phyloP scores from a whole-genome alignment of 2,113 vertebrate genomes.

The Chlamydotis undulata region DNA sequence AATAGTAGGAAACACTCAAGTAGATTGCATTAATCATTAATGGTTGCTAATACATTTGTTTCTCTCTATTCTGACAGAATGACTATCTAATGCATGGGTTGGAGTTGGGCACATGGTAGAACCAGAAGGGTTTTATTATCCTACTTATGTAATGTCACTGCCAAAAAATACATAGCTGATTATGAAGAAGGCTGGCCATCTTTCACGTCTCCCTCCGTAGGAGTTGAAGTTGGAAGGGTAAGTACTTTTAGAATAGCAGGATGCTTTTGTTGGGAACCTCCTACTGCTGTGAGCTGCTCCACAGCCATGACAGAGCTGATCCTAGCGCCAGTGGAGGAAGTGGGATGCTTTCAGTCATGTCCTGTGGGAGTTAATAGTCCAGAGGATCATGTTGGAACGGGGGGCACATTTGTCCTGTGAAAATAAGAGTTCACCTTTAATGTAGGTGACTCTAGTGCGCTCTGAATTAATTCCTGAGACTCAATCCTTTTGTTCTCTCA shows the following conservation, averaged over 20 bases:
- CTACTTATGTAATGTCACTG: background rate
- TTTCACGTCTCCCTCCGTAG: rapidly evolving
- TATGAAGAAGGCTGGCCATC: background rate
- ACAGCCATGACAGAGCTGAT: background rate
- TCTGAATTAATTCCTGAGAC: background rate
- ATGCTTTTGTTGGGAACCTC: background rate
- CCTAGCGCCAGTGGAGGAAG: background rate
- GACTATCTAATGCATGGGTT: background rate
- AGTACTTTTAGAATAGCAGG: background rate
- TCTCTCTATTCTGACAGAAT: background rate
- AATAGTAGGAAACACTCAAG: constrained; percentile 26
- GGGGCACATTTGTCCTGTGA: background rate
- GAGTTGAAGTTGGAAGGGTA: background rate
- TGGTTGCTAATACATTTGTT: background rate
- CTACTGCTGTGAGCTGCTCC: background rate
- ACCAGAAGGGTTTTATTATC: background rate
- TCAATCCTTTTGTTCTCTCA: background rate
- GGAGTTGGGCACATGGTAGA: background rate
- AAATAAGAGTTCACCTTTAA: background rate
- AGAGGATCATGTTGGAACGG: background rate
- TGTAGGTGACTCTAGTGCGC: background rate
- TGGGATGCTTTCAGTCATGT: background rate
- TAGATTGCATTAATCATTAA: background rate
- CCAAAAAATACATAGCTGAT: background rate
- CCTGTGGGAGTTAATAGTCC: background rate